Percentiles rank a stretch among this genome's conserved stretches.
These are phyloP conservation scores for Aegotheles bennettii DNA, from an alignment of 2,113 vertebrate genomes.

Conservation along the genomic window DNA sequence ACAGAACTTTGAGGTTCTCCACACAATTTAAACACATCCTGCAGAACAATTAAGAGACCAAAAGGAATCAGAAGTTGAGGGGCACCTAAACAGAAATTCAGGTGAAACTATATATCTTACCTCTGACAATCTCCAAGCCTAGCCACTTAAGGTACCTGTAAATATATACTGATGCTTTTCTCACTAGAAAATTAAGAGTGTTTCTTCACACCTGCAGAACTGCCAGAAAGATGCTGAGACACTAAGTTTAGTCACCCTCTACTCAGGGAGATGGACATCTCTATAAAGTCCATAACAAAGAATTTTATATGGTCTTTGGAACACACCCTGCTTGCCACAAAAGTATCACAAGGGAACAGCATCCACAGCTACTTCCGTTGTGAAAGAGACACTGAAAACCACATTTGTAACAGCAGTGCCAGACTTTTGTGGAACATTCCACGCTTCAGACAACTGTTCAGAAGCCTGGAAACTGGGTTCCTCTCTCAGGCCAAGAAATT, in stretches of 20 bases:
- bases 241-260: background rate
- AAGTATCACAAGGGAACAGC: background rate
- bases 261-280: background rate
- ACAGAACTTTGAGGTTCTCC: background rate
- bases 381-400: background rate
- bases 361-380: background rate
- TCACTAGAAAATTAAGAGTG: background rate
- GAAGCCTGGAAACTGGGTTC: background rate
- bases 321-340: background rate
- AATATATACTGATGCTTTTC: background rate
- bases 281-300: background rate
- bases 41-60: background rate
- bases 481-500: background rate
- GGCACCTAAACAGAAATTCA: background rate
- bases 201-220: background rate
- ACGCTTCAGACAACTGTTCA: background rate
- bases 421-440: background rate
- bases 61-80: background rate
- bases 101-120: background rate
- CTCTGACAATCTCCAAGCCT: background rate
- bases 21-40: background rate
- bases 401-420: rapidly evolving
- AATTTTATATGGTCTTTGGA: background rate
- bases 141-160: background rate
- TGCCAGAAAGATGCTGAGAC: background rate